Percentiles rank a stretch among this genome's conserved stretches.
Evolutionary conservation across 2,888 invertebrate species (phyloP).

Genomic region (Heliconius ismenius): DNA sequence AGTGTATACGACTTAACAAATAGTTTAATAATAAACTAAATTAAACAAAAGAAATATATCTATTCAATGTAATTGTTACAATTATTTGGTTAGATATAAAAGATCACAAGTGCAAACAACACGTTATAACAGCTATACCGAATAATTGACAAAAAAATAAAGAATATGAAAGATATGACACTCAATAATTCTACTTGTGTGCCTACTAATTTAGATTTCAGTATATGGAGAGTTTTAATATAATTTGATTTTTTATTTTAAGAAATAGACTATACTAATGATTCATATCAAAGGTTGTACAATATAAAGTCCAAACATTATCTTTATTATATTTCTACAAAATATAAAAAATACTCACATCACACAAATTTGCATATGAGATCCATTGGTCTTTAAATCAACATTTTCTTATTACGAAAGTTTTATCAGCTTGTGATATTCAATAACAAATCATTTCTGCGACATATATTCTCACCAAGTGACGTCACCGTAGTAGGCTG

Average conservation of each 20-base stretch:
- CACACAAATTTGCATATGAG: not conserved
- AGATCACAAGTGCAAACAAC: not conserved
- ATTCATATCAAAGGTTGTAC: no score
- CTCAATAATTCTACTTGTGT: not conserved
- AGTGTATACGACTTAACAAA: not conserved
- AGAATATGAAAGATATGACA: not conserved
- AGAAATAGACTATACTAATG: no score
- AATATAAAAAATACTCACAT: not conserved
- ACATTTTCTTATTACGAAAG: not conserved
- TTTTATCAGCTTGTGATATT: not conserved
- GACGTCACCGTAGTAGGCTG: no score
- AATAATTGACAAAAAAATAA: not conserved
- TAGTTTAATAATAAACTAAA: slow-evolving; percentile 3
- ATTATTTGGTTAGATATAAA: not conserved
- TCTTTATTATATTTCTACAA: no score
- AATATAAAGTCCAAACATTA: no score
- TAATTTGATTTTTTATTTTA: no score
- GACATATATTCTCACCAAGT: no score
- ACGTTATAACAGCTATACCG: not conserved
- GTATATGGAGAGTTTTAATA: not conserved
- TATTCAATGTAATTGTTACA: not conserved
- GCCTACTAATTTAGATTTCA: not conserved
- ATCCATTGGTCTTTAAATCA: not conserved
- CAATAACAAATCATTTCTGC: not conserved
- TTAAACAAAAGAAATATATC: not conserved